Evolutionary conservation across 2,797 vertebrate species (phyloP).

Genomic region (Crax fasciolata): DNA sequence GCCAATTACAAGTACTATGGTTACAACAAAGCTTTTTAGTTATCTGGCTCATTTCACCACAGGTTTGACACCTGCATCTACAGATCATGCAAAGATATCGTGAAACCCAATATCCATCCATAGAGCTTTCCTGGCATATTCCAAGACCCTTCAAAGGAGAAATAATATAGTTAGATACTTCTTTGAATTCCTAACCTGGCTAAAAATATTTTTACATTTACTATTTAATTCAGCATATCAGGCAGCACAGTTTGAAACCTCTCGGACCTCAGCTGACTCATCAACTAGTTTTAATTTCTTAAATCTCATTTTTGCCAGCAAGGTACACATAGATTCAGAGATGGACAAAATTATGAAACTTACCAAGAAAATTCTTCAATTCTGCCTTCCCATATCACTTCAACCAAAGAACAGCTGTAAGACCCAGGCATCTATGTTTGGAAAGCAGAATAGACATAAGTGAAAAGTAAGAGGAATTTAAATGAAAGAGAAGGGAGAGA

Average conservation of each 20-base stretch:
- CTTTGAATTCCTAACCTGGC: not conserved
- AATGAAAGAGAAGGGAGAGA: not conserved
- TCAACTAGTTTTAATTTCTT: not conserved
- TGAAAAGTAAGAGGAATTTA: not conserved
- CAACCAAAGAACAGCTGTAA: not conserved
- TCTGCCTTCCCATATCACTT: not conserved
- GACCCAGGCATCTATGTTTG: not conserved
- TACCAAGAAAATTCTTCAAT: not conserved
- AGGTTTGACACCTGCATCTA: not conserved
- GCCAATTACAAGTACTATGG: not conserved
- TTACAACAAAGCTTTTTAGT: not conserved
- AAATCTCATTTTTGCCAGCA: not conserved
- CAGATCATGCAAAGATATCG: not conserved
- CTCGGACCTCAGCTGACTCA: not conserved
- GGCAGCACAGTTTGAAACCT: not conserved
- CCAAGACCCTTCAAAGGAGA: not conserved
- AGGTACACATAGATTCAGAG: not conserved
- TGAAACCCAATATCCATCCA: not conserved
- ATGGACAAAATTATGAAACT: not conserved
- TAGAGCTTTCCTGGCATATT: not conserved
- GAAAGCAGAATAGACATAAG: not conserved
- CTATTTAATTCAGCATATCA: not conserved
- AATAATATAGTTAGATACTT: not conserved
- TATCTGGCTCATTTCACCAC: not conserved
- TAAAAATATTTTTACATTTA: not conserved